phyloP scores from a whole-genome alignment of 2,888 invertebrate genomes.

The Apoda limacodes region DNA sequence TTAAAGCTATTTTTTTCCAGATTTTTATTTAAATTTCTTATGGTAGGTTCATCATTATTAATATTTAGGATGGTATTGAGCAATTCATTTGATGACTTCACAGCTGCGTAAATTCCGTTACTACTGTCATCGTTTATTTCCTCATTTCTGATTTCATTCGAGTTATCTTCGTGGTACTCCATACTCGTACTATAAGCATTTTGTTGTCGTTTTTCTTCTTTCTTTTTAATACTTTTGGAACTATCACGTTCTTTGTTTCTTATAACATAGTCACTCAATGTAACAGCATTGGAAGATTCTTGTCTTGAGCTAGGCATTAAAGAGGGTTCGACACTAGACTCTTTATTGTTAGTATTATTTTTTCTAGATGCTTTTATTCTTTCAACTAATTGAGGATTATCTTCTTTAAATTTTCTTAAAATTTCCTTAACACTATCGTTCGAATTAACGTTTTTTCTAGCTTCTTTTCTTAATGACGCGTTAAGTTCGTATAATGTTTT shows the following conservation, averaged over 20 bases:
- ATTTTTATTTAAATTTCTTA: too few relatives aligned
- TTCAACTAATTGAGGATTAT: slow-evolving; percentile 34
- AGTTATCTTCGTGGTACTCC: too few relatives aligned
- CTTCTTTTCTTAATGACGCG: slow-evolving; percentile 38
- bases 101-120: slow-evolving; percentile 6
- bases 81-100: slow-evolving; percentile 11
- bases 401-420: slow-evolving; percentile 37
- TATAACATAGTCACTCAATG: too few relatives aligned
- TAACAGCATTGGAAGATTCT: background rate
- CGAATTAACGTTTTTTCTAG: slow-evolving; percentile 28
- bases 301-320: slow-evolving; percentile 11
- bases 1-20: too few relatives aligned
- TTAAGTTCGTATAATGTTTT: slow-evolving; percentile 41
- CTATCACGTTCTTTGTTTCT: too few relatives aligned
- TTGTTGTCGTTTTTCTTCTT: too few relatives aligned
- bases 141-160: too few relatives aligned
- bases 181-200: too few relatives aligned
- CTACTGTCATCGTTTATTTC: too few relatives aligned
- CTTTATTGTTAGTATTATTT: slow-evolving; percentile 20
- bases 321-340: slow-evolving; percentile 22
- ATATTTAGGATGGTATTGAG: slow-evolving; percentile 6
- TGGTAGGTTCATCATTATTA: background rate
- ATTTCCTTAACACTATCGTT: slow-evolving; percentile 26
- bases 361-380: slow-evolving; percentile 26
- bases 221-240: too few relatives aligned